phyloP scores from a whole-genome alignment of 2,888 invertebrate species.

The Rapana venosa region DNA sequence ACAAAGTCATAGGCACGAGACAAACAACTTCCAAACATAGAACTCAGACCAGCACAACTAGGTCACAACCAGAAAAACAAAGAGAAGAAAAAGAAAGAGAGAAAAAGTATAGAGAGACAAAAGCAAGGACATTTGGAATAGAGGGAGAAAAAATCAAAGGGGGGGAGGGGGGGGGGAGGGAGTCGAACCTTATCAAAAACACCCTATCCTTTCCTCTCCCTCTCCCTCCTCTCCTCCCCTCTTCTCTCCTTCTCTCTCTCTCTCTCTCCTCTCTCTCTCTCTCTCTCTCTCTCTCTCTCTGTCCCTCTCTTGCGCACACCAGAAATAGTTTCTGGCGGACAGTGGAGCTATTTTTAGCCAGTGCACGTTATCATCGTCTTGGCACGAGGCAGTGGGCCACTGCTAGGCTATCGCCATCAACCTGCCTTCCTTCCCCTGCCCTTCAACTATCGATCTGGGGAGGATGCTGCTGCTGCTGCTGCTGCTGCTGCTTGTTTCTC shows the following conservation, averaged over 20 bases:
- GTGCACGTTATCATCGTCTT: neutral
- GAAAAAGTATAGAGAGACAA: no score
- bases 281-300: neutral
- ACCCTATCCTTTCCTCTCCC: no score
- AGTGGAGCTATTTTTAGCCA: neutral
- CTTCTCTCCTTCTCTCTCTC: neutral
- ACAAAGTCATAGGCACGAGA: neutral
- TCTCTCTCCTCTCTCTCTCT: conserved; percentile 3
- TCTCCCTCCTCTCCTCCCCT: neutral
- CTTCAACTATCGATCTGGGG: no score
- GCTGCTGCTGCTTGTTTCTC: neutral
- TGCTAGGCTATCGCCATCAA: neutral
- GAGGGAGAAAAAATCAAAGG: no score
- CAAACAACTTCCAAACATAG: neutral
- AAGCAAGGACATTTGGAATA: no score
- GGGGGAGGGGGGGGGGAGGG: no score
- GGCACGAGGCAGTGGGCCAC: neutral
- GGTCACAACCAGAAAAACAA: no score
- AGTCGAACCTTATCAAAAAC: no score
- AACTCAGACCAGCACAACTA: neutral
- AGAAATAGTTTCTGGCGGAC: neutral
- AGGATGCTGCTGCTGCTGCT: no score
- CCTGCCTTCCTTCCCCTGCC: neutral
- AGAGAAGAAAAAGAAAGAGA: no score
- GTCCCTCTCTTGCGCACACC: neutral